Evolutionary conservation across 2,888 invertebrate species (phyloP).

Genomic region (Pyrrhia umbra): DNA sequence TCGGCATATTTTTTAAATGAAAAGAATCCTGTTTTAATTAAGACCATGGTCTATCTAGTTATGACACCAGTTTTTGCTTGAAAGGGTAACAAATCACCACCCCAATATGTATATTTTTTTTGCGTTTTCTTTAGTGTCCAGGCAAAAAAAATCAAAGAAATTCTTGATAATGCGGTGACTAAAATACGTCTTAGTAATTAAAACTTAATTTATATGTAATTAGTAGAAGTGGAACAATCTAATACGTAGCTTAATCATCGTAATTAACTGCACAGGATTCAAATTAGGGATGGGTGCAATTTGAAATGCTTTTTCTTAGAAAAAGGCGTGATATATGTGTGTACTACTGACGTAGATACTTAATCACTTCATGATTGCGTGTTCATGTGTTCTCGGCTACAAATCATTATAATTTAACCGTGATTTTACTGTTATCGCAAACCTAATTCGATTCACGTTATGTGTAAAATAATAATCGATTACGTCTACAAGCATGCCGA

Average conservation of each 20-base stretch:
- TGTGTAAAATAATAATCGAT: slow-evolving; percentile 38
- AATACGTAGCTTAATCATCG: not conserved
- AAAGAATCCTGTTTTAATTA: no score
- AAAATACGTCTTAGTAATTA: not conserved
- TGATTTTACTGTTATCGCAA: slow-evolving; percentile 25
- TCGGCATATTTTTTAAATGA: no score
- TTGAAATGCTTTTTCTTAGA: not conserved
- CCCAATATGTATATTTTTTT: no score
- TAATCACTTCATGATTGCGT: not conserved
- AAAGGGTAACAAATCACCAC: no score
- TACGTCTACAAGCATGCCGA: slow-evolving; percentile 10
- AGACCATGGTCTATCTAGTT: no score
- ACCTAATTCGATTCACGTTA: slow-evolving; percentile 42
- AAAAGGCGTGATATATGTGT: not conserved
- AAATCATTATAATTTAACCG: slow-evolving; percentile 22
- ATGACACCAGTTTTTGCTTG: no score
- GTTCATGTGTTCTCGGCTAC: not conserved
- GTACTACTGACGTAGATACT: not conserved
- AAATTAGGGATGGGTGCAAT: slow-evolving; percentile 1
- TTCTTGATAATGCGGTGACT: no score
- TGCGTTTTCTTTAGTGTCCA: no score
- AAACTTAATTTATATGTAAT: slow-evolving; percentile 22
- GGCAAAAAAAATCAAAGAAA: no score
- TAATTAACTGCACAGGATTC: slow-evolving; percentile 4
- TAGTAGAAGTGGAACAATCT: slow-evolving; percentile 13